Evolutionary conservation across 2,888 invertebrate genomes (phyloP), one percentile per base, ranked within the genome.

Genomic region (Drosophila neotestacea): DNA sequence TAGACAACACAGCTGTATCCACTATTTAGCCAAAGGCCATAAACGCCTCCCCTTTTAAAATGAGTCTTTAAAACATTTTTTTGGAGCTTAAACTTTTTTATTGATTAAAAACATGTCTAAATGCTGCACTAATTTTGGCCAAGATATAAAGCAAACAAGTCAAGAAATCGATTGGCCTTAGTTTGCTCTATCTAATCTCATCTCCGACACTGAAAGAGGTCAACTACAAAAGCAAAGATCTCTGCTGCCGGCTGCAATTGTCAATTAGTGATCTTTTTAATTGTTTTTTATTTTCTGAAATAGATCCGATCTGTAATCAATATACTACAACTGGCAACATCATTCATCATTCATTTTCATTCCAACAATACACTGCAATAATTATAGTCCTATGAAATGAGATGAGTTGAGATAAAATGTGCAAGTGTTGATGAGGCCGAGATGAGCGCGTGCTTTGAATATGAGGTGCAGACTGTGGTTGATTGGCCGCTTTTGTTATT

Each of bases 281-380:
- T 64, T 63, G 56, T 56, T 63, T 47, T 48, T 54, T 71, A 2
- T 22, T 22, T 22, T 22, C 22, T 80, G 73, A 67, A 73, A 80
- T 47, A 60, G 62, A 79, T 55, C 51, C 60, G 60, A 50, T 48
- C 30, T 52, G 41, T 62, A 73, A 72, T 62, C 73, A 68, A 73
- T 59, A 64, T 41, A 30, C 30, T 39, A 63, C 56, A 63, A 48
- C 48, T 50, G 39, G 22, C 63, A 56, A 28, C 64, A 85, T 84
- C 84, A 84, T 85, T 88, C 28, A 47, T 58, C 58, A 73, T 72
- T 78, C 66, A 81, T 74, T 69, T 72, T 76, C 63, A 61, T 62
- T 48, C 51, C 16, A 9, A 58, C 51, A 47, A 60, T 42, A 48
- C 50, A 22, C 38, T 41, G 38, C 38, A 48, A 56, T 56, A 63